These are phyloP conservation scores for Matsumyia berberina DNA, from an alignment of 2,888 invertebrate genomes.

Conservation along the genomic window DNA sequence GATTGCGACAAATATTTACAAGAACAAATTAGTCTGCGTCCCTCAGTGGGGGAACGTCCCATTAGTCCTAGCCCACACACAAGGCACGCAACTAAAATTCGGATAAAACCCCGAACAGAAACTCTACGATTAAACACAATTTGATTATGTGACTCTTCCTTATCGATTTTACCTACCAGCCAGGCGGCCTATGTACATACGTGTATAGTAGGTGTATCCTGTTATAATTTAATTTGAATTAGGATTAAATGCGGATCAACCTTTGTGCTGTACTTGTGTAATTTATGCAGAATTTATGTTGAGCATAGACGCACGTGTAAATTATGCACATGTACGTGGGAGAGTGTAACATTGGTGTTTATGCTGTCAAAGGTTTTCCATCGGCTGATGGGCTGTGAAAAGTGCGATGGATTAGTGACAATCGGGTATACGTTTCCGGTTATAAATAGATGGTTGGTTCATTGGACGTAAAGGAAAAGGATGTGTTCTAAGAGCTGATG, in stretches of 20 bases:
- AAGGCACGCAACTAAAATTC: constrained; percentile 1
- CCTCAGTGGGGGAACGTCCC: too few species aligned
- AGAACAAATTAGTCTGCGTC: constrained; percentile 11
- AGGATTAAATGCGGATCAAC: constrained; percentile 67
- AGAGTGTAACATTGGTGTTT: constrained; percentile 2
- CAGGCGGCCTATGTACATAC: constrained; percentile 12
- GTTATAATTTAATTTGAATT: constrained; percentile 65
- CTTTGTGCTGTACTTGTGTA: constrained; percentile 57
- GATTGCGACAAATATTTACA: constrained; percentile 10
- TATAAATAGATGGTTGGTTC: constrained; percentile 2
- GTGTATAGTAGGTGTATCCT: constrained; percentile 38
- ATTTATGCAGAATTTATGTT: constrained; percentile 54
- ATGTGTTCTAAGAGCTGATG: too few species aligned
- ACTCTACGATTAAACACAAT: constrained; percentile 28
- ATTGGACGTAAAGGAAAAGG: too few species aligned
- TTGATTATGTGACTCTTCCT: constrained; percentile 24
- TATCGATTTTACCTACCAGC: constrained; percentile 27
- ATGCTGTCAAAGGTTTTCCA: background rate
- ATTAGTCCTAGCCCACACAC: background rate
- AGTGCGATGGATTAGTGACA: constrained; percentile 29
- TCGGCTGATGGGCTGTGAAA: constrained; percentile 13
- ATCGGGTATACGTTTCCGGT: constrained; percentile 6
- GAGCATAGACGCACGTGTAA: constrained; percentile 40
- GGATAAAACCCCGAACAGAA: background rate
- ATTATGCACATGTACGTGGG: constrained; percentile 9